Percentiles rank a stretch among this genome's conserved stretches.
Conservation (phyloP, 2,797 vertebrate genomes). For the Vultur gryphus region DNA sequence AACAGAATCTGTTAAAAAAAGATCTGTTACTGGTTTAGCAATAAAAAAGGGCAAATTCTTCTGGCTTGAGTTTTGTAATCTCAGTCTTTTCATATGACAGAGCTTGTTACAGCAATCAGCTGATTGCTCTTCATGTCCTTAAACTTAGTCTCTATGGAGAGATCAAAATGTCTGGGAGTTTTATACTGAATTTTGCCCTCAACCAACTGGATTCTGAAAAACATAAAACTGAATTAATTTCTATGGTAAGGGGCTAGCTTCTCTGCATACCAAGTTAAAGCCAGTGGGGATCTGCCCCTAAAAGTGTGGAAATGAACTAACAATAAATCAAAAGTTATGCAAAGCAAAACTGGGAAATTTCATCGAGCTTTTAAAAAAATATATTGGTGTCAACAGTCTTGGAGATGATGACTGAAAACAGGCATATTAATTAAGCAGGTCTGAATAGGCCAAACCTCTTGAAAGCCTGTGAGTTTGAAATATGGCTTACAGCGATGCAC, state of each 20-base stretch:
- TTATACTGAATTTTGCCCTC: neutral
- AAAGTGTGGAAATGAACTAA: neutral
- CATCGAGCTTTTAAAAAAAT: neutral
- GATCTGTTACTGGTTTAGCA: neutral
- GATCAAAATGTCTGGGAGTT: neutral
- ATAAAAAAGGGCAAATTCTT: neutral
- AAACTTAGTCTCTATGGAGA: neutral
- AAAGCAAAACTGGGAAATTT: neutral
- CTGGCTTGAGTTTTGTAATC: neutral
- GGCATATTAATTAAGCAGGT: neutral
- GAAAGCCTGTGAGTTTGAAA: neutral
- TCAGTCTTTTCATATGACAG: neutral
- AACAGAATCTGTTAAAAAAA: neutral
- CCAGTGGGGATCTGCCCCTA: neutral
- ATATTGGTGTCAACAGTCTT: neutral
- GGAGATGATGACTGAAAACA: neutral
- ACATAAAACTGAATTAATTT: neutral
- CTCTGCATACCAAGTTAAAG: neutral
- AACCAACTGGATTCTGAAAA: neutral
- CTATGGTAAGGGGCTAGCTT: neutral
- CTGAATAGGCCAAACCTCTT: neutral
- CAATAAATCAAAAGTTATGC: neutral
- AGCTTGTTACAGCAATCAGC: neutral
- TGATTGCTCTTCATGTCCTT: neutral
- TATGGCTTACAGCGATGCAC: neutral